These are phyloP conservation scores for Eulemur albifrons DNA, from an alignment of 2,797 vertebrate species.

Conservation along the genomic window DNA sequence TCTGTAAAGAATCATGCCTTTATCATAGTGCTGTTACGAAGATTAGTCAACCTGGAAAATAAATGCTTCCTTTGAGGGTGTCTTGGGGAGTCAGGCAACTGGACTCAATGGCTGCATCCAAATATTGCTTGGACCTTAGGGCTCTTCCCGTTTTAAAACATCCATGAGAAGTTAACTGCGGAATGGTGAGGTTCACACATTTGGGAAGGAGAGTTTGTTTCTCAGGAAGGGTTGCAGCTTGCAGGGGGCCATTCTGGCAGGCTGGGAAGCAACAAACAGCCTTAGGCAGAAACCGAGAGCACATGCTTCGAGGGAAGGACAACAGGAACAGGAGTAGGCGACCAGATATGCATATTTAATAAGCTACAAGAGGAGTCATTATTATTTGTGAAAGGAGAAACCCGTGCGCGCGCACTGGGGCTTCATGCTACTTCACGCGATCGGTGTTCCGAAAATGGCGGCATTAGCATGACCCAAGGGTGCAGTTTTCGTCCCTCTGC, in stretches of 20 bases:
- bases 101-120: no score
- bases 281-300: background rate
- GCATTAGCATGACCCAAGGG: no score
- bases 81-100: background rate
- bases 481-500: no score
- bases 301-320: background rate
- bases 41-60: background rate
- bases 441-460: no score
- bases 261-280: background rate
- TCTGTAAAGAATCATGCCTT: background rate
- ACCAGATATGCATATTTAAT: background rate
- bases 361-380: background rate
- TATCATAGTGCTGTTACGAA: background rate
- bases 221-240: background rate
- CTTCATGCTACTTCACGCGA: background rate
- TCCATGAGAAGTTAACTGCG: background rate
- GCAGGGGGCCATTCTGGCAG: background rate
- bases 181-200: background rate
- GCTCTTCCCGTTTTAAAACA: background rate
- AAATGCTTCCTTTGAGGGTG: background rate
- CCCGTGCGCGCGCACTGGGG: no score
- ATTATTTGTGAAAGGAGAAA: background rate
- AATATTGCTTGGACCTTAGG: no score
- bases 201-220: background rate
- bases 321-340: background rate